phyloP scores from a whole-genome alignment of 2,113 vertebrate genomes.

The Gobio gobio region DNA sequence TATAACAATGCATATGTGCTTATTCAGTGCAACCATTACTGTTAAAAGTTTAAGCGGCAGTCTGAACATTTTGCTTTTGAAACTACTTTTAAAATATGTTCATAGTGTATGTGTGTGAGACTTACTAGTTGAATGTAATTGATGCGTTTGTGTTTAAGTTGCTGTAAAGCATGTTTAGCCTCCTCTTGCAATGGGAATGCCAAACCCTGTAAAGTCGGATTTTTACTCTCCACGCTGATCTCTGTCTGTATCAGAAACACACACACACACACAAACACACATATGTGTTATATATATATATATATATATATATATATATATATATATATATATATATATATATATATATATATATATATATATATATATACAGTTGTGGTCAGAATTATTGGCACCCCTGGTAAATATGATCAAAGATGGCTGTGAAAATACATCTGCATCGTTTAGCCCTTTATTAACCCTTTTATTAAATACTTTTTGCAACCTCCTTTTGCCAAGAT shows the following conservation, averaged over 20 bases:
- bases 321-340: no score
- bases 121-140: constrained; percentile 98
- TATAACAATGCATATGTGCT: background rate
- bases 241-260: constrained; percentile 89
- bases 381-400: no score
- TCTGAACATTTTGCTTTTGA: background rate
- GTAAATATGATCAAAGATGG: no score
- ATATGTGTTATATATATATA: constrained; percentile 47
- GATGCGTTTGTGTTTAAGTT: constrained; percentile 87
- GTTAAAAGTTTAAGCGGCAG: background rate
- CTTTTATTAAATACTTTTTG: no score
- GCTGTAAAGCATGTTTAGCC: constrained; percentile 88
- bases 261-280: constrained; percentile 54
- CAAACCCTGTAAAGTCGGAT: constrained; percentile 91
- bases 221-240: constrained; percentile 93
- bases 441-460: no score
- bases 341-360: no score
- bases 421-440: no score
- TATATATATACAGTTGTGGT: no score
- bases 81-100: background rate
- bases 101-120: background rate
- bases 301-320: background rate
- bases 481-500: no score
- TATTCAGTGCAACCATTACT: background rate
- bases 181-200: constrained; percentile 91